Evolutionary conservation across 2,113 vertebrate species (phyloP).

Genomic region (Ammodytes marinus): DNA sequence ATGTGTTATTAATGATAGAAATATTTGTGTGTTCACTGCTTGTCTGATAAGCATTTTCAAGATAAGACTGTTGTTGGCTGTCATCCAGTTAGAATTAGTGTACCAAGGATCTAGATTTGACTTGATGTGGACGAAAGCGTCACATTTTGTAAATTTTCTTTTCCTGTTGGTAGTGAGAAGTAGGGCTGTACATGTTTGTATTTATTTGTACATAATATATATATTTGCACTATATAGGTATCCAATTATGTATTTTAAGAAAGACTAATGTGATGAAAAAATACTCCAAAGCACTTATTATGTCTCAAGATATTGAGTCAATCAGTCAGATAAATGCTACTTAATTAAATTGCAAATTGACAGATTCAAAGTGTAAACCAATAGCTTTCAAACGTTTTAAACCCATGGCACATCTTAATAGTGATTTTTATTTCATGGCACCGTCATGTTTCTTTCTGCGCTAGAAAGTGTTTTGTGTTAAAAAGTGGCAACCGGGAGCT

Average conservation of each 20-base stretch:
- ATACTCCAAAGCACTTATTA: background rate
- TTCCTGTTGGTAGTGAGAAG: background rate
- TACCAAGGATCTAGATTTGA: background rate
- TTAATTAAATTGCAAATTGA: background rate
- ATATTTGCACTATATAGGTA: background rate
- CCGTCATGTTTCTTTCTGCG: background rate
- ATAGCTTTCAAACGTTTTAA: background rate
- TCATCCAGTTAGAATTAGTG: background rate
- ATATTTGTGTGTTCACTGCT: constrained; percentile 38
- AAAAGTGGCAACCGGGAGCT: background rate
- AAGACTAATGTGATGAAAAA: background rate
- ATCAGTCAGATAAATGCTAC: background rate
- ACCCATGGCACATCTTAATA: background rate
- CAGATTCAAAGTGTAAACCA: background rate
- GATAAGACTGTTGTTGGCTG: constrained; percentile 23
- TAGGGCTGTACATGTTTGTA: constrained; percentile 46
- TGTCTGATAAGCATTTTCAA: constrained; percentile 46
- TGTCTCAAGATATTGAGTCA: background rate
- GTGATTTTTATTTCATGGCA: background rate
- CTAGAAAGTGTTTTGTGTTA: background rate
- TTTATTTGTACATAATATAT: constrained; percentile 67
- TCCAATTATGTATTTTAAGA: constrained; percentile 27
- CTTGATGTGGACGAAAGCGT: background rate
- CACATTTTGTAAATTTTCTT: background rate
- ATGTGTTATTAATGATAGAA: constrained; percentile 5